Conservation (phyloP, 2,888 invertebrate species). For the Nomada lathburiana region DNA sequence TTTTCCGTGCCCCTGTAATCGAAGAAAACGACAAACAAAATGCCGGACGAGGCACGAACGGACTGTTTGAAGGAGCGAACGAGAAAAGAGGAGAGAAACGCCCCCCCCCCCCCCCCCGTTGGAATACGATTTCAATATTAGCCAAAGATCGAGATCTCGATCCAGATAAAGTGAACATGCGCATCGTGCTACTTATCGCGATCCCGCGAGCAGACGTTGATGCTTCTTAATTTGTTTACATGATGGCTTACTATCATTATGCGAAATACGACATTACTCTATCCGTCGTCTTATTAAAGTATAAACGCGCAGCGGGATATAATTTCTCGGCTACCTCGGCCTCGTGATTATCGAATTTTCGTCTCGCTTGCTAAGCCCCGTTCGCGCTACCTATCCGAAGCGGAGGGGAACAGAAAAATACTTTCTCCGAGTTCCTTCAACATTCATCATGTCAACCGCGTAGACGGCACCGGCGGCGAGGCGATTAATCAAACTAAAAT, state of each 20-base stretch:
- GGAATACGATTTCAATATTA: slow-evolving; percentile 59
- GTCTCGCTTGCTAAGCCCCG: not conserved
- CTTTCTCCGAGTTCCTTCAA: not conserved
- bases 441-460: not conserved
- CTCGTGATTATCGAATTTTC: slow-evolving; percentile 22
- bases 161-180: slow-evolving; percentile 53
- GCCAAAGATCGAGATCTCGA: slow-evolving; percentile 51
- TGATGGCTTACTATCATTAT: slow-evolving; percentile 48
- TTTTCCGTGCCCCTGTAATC: too few relatives aligned
- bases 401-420: not conserved
- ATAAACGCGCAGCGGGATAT: slow-evolving; percentile 16
- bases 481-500: slow-evolving; percentile 20
- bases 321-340: slow-evolving; percentile 29
- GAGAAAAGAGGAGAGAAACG: not conserved
- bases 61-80: not conserved
- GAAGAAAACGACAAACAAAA: too few relatives aligned
- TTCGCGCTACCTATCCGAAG: not conserved
- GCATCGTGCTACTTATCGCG: slow-evolving; percentile 53
- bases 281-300: slow-evolving; percentile 32
- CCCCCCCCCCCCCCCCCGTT: not conserved
- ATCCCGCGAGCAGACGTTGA: slow-evolving; percentile 37
- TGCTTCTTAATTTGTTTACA: slow-evolving; percentile 63
- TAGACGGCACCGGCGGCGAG: too few relatives aligned
- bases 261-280: slow-evolving; percentile 23
- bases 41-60: not conserved